Evolutionary conservation across 2,888 invertebrate genomes (phyloP).

Genomic region (Sisyra nigra): DNA sequence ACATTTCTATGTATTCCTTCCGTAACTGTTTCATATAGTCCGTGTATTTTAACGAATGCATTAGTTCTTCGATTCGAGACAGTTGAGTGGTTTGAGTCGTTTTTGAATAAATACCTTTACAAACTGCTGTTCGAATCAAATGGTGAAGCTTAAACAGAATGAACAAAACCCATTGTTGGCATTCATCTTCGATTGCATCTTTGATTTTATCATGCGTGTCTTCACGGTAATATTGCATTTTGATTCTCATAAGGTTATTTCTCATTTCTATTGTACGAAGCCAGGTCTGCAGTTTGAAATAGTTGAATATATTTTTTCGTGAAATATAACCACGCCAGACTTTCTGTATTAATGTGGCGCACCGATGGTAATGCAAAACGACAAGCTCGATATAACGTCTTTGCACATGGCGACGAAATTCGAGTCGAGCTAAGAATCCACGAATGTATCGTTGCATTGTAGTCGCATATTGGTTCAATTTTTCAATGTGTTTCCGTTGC

Average conservation of each 20-base stretch:
- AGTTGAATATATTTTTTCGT: constrained; percentile 2
- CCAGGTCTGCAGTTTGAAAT: constrained; percentile 1
- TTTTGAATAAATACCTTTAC: constrained; percentile 20
- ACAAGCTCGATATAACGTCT: background rate
- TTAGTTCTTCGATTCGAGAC: constrained; percentile 20
- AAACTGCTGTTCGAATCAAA: constrained; percentile 19
- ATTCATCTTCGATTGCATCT: constrained; percentile 15
- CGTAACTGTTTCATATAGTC: constrained; percentile 19
- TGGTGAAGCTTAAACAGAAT: constrained; percentile 25
- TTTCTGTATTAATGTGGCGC: constrained; percentile 5
- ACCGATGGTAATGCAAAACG: background rate
- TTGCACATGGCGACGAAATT: background rate
- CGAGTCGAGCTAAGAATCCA: constrained; percentile 3
- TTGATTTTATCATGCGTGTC: constrained; percentile 7
- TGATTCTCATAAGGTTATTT: background rate
- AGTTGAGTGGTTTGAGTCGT: constrained; percentile 18
- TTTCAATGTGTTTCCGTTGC: constrained; percentile 3
- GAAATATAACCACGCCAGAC: constrained; percentile 7
- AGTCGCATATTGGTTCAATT: background rate
- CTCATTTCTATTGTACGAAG: background rate
- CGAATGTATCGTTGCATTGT: constrained; percentile 2
- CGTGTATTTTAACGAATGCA: constrained; percentile 18
- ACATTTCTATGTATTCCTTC: constrained; percentile 13
- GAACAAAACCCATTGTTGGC: constrained; percentile 19
- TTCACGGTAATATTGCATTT: background rate